Conservation (phyloP, 2,113 vertebrate genomes). For the Anoura caudifer region DNA sequence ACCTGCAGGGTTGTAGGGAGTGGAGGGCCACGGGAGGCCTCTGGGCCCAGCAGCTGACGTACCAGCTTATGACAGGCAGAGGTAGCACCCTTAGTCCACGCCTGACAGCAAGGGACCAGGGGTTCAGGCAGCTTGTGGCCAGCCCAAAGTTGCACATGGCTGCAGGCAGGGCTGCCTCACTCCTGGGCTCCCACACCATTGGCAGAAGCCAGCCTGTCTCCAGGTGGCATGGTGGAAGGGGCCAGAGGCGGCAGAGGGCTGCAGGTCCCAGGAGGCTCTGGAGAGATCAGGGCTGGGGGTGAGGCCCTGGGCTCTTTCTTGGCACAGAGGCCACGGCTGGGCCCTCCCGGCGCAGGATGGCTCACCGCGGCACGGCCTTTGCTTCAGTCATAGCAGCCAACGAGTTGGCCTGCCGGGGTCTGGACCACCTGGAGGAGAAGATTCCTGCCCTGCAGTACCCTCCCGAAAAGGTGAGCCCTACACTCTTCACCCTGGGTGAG, state of each 20-base stretch:
- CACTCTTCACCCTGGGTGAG: no score
- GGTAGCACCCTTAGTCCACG: neutral
- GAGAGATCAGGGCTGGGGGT: neutral
- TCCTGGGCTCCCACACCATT: neutral
- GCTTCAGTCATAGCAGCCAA: conserved; percentile 83
- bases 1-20: neutral
- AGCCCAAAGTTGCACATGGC: neutral
- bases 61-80: neutral
- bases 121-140: neutral
- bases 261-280: neutral
- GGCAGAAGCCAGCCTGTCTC: neutral
- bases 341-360: neutral
- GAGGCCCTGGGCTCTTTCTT: neutral
- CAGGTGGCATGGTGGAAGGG: neutral
- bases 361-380: neutral
- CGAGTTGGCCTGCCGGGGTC: conserved; percentile 82
- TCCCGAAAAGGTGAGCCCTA: conserved; percentile 80
- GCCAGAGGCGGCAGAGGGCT: neutral
- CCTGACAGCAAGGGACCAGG: neutral
- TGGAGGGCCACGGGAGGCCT: neutral
- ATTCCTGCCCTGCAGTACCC: conserved; percentile 86
- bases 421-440: conserved; percentile 86
- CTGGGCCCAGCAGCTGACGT: neutral
- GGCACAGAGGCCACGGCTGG: neutral
- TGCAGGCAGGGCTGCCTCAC: neutral